phyloP scores from a whole-genome alignment of 2,888 invertebrate genomes.

The Cylindroiulus punctatus region DNA sequence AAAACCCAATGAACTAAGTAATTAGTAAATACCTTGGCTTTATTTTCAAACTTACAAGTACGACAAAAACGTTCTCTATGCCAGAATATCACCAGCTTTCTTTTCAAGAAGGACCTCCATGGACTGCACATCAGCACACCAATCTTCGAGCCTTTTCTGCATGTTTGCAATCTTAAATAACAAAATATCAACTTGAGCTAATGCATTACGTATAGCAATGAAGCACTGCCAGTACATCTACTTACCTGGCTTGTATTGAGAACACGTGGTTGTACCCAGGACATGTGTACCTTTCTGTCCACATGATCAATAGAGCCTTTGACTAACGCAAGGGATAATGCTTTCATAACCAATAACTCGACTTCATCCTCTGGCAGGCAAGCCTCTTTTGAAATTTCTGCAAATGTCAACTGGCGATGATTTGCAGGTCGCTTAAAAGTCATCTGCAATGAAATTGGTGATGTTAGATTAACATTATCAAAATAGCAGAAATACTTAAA shows the following conservation, averaged over 20 bases:
- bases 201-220: conserved; percentile 33
- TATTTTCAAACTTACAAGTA: conserved; percentile 32
- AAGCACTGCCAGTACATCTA: background rate
- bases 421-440: conserved; percentile 93
- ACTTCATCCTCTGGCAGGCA: conserved; percentile 84
- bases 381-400: conserved; percentile 88
- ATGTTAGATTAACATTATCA: background rate
- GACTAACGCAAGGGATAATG: conserved; percentile 91
- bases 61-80: background rate
- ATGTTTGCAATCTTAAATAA: conserved; percentile 74
- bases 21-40: conserved; percentile 24
- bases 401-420: conserved; percentile 84
- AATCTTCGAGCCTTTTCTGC: conserved; percentile 76
- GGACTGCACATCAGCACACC: conserved; percentile 78
- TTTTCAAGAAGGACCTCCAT: conserved; percentile 80
- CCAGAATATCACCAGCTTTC: conserved; percentile 77
- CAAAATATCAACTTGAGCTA: conserved; percentile 30
- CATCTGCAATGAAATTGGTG: conserved; percentile 74
- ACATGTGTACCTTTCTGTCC: conserved; percentile 76
- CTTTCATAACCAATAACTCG: conserved; percentile 97
- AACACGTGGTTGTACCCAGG: conserved; percentile 87
- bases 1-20: background rate
- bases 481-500: background rate
- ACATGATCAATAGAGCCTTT: conserved; percentile 96
- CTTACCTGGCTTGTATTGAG: conserved; percentile 74